These are phyloP conservation scores for Parapsyche elsis DNA, from an alignment of 1,140 invertebrate genomes.

Conservation along the genomic window DNA sequence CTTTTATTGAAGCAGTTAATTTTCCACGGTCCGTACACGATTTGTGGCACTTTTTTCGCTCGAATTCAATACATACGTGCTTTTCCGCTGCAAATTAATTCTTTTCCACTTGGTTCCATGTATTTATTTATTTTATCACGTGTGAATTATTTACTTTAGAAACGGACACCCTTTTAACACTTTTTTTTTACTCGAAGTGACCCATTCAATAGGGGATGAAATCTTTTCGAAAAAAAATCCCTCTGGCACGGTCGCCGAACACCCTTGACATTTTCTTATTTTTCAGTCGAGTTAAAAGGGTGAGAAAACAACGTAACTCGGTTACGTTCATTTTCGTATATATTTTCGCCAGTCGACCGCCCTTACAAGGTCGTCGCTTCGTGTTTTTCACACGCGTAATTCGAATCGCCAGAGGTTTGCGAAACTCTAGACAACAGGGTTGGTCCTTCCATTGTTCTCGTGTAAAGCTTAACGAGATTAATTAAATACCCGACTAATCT, in stretches of 20 bases:
- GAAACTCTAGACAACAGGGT: neutral
- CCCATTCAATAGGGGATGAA: slow-evolving; percentile 6
- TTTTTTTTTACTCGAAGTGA: neutral
- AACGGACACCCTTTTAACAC: neutral
- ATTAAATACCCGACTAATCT: neutral
- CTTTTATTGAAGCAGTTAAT: neutral
- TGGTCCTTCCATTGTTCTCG: neutral
- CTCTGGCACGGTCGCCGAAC: neutral
- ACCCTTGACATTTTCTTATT: slow-evolving; percentile 25
- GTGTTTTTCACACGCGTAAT: neutral
- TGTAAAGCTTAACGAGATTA: slow-evolving; percentile 3
- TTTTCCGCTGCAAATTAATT: neutral
- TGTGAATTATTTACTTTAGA: neutral
- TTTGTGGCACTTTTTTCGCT: neutral
- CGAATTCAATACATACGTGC: neutral
- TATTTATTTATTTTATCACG: neutral
- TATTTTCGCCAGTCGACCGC: neutral
- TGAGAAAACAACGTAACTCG: neutral
- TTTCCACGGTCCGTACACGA: slow-evolving; percentile 13
- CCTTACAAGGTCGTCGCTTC: neutral
- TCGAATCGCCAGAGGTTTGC: neutral
- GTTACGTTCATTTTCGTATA: neutral
- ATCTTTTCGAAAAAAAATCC: neutral
- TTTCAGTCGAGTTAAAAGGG: neutral
- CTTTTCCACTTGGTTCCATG: neutral